Percentiles rank a stretch among this genome's conserved stretches.
Conservation (phyloP, 2,113 vertebrate genomes). For the Turdus rufiventris region DNA sequence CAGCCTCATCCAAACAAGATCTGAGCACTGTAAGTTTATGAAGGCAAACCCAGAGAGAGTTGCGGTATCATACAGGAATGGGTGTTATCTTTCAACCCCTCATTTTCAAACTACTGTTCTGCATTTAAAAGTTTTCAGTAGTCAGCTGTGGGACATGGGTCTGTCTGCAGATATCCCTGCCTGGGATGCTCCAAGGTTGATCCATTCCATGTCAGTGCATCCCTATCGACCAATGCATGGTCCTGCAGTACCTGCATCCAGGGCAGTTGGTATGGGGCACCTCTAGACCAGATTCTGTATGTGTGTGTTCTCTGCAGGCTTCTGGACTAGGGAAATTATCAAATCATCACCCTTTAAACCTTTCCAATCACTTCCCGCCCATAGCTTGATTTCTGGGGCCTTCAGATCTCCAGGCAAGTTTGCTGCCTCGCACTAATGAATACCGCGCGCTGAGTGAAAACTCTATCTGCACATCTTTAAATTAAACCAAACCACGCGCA, state of each 20-base stretch:
- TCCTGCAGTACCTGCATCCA: neutral
- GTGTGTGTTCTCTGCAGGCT: constrained; percentile 55
- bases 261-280: neutral
- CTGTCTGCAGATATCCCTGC: neutral
- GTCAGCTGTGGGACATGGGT: neutral
- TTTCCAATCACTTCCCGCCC: constrained; percentile 43
- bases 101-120: neutral
- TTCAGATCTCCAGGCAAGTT: constrained; percentile 44
- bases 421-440: constrained; percentile 31
- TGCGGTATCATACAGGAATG: accelerated
- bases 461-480: constrained; percentile 62
- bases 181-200: neutral
- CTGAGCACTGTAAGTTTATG: neutral
- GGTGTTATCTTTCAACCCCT: neutral
- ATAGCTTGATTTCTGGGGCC: constrained; percentile 49
- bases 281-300: neutral
- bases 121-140: neutral
- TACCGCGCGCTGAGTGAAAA: constrained; percentile 38
- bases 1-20: neutral
- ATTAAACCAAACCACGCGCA: constrained; percentile 40
- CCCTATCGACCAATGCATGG: neutral
- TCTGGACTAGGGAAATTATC: constrained; percentile 47
- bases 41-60: neutral
- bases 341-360: constrained; percentile 59
- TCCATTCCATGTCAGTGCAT: neutral